Evolutionary conservation across 2,888 invertebrate genomes (phyloP).

Genomic region (Thelaira solivaga): DNA sequence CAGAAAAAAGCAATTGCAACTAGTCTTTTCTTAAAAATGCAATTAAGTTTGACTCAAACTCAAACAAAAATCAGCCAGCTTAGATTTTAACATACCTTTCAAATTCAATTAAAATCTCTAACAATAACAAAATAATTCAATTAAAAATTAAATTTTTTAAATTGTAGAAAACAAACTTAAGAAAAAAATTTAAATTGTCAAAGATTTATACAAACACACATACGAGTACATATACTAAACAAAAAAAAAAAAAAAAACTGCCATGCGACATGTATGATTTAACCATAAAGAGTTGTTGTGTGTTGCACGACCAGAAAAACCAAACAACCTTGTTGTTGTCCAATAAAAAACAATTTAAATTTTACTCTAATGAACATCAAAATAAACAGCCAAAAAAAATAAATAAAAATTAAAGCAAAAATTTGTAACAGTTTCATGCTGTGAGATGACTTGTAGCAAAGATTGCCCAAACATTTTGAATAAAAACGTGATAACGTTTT

Average conservation of each 20-base stretch:
- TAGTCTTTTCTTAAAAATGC: constrained; percentile 7
- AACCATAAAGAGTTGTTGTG: constrained; percentile 12
- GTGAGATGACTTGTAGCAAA: constrained; percentile 48
- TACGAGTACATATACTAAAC: background rate
- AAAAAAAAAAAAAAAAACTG: background rate
- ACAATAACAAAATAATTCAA: constrained; percentile 57
- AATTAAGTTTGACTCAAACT: constrained; percentile 30
- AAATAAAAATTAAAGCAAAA: background rate
- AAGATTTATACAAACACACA: constrained; percentile 11
- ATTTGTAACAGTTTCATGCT: constrained; percentile 42
- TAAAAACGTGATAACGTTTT: constrained; percentile 32
- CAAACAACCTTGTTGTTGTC: constrained; percentile 38
- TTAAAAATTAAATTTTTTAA: constrained; percentile 40
- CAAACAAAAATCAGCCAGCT: background rate
- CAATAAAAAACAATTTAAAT: constrained; percentile 36
- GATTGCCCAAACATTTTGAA: constrained; percentile 25
- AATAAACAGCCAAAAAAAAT: constrained; percentile 10
- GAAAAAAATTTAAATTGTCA: constrained; percentile 26
- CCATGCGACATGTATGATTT: constrained; percentile 16
- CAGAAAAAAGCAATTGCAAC: background rate
- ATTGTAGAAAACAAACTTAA: background rate
- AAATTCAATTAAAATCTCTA: constrained; percentile 54
- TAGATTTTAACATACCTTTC: constrained; percentile 47
- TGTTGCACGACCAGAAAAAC: background rate
- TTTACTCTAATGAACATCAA: constrained; percentile 30